Evolutionary conservation across 2,888 invertebrate genomes (phyloP), one percentile per base, ranked within the genome.

Genomic region (Caenorhabditis macrosperma): DNA sequence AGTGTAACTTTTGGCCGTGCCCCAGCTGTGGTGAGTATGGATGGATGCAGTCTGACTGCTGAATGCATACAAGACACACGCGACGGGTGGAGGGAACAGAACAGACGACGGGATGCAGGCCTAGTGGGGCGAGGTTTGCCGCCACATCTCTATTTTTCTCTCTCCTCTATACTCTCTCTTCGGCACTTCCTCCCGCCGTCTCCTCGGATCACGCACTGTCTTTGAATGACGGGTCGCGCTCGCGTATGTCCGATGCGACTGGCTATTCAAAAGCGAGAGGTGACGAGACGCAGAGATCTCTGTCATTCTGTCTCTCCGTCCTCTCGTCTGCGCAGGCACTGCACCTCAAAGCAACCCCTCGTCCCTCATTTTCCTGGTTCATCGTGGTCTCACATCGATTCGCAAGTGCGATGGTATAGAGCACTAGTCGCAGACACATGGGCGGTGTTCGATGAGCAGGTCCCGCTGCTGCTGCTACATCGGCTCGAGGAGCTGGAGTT

Each of bases 1-100:
- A 74, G 74, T 64, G 72, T 72, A 63, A 64, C 57, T 72, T 72
- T 72, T 64, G 57, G 57, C 55, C 33, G 69, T 60, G 50, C 24
- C 71, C 72, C 74, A 74, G 74, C 74, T 74, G 74, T 74, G 74
- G 72, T 63, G 52, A 61, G 74, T 63, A 74, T 64, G 74, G 64
- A 61, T 72, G 55, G 71, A 63, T 74, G 64, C 28, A 52, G 64
- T 59, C 57, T 46, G 71, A 71, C 61, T 61, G 71, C 52, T 71
- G 64, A 74, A 74, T 74, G 74, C 74, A 74, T 74, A 74, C 74
- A 63, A 63, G 71, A 63, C 59, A 69, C 60, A 55, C 71, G 61
- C 71, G 61, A 71, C 61, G 71, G 55, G 55, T 54, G 54, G 61
- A 46, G 61, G 52, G 71, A 72, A 63, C 54, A 55, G 64, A 55